A percentile compares a stretch with the other conserved stretches of the same genome.
Evolutionary conservation across 2,113 vertebrate species (phyloP).

Genomic region (Rhynchomys soricoides): DNA sequence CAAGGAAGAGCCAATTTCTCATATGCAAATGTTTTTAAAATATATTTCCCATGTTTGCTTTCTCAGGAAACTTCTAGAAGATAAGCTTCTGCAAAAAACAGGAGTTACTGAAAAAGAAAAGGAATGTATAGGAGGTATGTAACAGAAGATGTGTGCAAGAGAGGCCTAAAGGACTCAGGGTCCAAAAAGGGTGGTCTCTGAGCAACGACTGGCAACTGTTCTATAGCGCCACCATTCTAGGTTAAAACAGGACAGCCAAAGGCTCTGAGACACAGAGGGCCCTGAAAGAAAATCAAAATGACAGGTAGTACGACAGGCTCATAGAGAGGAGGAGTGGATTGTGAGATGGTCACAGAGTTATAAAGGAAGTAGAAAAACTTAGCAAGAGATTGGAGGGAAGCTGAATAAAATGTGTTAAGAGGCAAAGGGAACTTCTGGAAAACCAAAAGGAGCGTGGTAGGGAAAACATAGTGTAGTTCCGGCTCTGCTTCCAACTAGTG

Average conservation of each 20-base stretch:
- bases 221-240: neutral
- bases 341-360: slow-evolving; percentile 12
- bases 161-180: neutral
- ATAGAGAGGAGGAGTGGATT: slow-evolving; percentile 14
- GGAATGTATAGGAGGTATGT: neutral
- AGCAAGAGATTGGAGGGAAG: slow-evolving; percentile 32
- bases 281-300: slow-evolving; percentile 43
- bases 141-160: neutral
- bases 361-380: slow-evolving; percentile 24
- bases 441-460: neutral
- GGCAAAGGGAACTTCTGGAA: neutral
- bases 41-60: neutral
- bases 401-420: neutral
- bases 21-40: neutral
- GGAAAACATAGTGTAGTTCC: neutral
- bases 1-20: neutral
- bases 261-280: neutral
- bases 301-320: slow-evolving; percentile 38
- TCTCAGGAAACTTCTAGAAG: slow-evolving; percentile 1
- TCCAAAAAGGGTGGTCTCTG: neutral
- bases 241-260: slow-evolving; percentile 25
- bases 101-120: neutral
- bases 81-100: neutral
- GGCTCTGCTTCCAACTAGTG: neutral
- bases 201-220: neutral